Conservation (phyloP, 1,140 invertebrate genomes). For the Ladona fulva region DNA sequence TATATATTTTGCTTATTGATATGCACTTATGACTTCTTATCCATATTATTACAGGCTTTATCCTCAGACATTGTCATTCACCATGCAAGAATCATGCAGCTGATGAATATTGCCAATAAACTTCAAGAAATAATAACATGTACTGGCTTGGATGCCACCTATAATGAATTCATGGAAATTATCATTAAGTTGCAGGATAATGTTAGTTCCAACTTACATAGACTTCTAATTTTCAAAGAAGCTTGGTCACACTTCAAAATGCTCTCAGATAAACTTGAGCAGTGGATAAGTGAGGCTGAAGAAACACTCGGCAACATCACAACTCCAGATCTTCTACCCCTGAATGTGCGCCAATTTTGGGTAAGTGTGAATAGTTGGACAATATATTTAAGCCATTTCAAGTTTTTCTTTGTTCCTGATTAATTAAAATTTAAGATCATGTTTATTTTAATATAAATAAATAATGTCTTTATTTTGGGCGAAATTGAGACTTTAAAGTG, state of each 20-base stretch:
- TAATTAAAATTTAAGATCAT: too few species aligned
- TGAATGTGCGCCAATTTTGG: constrained; percentile 72
- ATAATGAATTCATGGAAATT: constrained; percentile 55
- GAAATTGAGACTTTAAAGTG: too few species aligned
- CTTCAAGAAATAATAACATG: constrained; percentile 64
- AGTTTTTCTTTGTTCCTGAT: background rate
- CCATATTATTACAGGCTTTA: constrained; percentile 44
- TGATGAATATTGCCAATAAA: constrained; percentile 58
- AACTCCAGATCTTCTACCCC: constrained; percentile 47
- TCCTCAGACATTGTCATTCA: constrained; percentile 66
- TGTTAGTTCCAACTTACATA: constrained; percentile 56
- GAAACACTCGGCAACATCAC: constrained; percentile 45
- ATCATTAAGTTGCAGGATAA: constrained; percentile 61
- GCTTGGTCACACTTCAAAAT: constrained; percentile 63
- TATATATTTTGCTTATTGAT: too few species aligned
- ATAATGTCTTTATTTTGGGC: too few species aligned
- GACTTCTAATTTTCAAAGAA: constrained; percentile 61
- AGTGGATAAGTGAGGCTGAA: constrained; percentile 62
- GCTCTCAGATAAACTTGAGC: constrained; percentile 58
- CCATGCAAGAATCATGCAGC: constrained; percentile 60
- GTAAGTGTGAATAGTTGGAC: constrained; percentile 32
- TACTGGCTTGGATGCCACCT: constrained; percentile 57
- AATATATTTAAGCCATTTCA: background rate
- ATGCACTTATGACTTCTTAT: too few species aligned
- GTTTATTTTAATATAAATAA: too few species aligned